Evolutionary conservation across 2,113 vertebrate genomes (phyloP), one percentile per base, ranked within the genome.

Genomic region (Lethenteron camtschaticum): DNA sequence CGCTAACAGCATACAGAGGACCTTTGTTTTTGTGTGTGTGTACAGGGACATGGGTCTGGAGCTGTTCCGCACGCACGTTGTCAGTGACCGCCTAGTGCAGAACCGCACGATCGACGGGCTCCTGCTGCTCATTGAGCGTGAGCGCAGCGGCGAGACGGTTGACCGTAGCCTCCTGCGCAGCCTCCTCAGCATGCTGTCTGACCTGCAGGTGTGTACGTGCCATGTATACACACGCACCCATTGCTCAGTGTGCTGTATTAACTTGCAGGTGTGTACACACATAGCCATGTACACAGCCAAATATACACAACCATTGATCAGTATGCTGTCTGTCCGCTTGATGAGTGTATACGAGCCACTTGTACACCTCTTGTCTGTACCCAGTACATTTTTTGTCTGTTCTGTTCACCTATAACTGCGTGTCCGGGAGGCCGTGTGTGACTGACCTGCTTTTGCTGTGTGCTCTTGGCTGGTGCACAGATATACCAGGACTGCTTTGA

Each of bases 401-500:
- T 41, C 5, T 41, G 41, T 41, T 41, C 41, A 41, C 41, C 41
- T 41, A 41, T 6, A 41, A 41, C 41, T 41, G 41, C 41, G 41
- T 41, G 41, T 41, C 41, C 41, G 41, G 41, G 41, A 41, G 41
- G 41, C 41, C 41, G 41, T 41, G 41, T 41, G 41, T 41, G 41
- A 41, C 41, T 41, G 41, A 41, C 41, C 41, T 41, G 41, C 41
- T 41, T 41, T 41, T 41, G 41, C 41, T 41, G 41, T 41, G 41
- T 41, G 41, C 41, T 41, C 41, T 3, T 41, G 1, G 78, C 75
- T 77, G 58, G 75, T 71, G 57, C 69, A 55, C 73, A 96, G 94
- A 99, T 99, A 79, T 99, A 99, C 79, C 92, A 99, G 77, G 94
- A 99, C 79, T 99, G 89, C 73, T 99, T 99, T 68, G 94, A 99